Conservation (phyloP, 1,140 invertebrate species). For the Drosophila auraria region DNA sequence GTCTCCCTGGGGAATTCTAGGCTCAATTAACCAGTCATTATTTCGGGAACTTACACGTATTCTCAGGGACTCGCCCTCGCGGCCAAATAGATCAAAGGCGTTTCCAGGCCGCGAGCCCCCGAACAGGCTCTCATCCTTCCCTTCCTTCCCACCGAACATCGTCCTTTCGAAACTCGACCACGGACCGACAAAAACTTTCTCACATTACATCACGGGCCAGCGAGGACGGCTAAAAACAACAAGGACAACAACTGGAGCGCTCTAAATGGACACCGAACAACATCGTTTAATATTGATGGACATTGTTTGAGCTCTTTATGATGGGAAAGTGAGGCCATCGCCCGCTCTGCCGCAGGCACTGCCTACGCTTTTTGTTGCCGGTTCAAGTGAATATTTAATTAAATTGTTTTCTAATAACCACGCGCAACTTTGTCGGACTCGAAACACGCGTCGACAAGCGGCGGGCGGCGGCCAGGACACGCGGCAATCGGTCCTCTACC, state of each 20-base stretch:
- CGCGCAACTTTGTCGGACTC: constrained; percentile 71
- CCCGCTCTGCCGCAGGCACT: constrained; percentile 9
- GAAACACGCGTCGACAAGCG: constrained; percentile 69
- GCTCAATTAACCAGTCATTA: constrained; percentile 33
- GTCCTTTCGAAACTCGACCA: constrained; percentile 34
- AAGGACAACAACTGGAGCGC: constrained; percentile 42
- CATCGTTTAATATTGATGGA: constrained; percentile 82
- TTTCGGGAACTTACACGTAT: constrained; percentile 27
- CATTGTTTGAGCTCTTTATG: constrained; percentile 75
- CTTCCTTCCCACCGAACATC: neutral
- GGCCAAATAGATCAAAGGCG: constrained; percentile 64
- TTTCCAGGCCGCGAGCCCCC: constrained; percentile 24
- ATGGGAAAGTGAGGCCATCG: constrained; percentile 66
- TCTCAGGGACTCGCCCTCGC: constrained; percentile 21
- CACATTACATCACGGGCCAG: constrained; percentile 77
- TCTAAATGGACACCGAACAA: constrained; percentile 68
- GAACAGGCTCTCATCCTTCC: neutral
- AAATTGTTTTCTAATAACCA: constrained; percentile 85
- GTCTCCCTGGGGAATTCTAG: constrained; percentile 9
- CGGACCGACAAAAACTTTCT: constrained; percentile 62
- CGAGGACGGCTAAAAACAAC: constrained; percentile 40
- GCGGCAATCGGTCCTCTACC: constrained; percentile 52
- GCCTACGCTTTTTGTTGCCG: constrained; percentile 48
- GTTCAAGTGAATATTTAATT: constrained; percentile 85
- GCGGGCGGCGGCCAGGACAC: constrained; percentile 63